Evolutionary conservation across 2,888 invertebrate species (phyloP).

Genomic region (Folsomia manolachei): DNA sequence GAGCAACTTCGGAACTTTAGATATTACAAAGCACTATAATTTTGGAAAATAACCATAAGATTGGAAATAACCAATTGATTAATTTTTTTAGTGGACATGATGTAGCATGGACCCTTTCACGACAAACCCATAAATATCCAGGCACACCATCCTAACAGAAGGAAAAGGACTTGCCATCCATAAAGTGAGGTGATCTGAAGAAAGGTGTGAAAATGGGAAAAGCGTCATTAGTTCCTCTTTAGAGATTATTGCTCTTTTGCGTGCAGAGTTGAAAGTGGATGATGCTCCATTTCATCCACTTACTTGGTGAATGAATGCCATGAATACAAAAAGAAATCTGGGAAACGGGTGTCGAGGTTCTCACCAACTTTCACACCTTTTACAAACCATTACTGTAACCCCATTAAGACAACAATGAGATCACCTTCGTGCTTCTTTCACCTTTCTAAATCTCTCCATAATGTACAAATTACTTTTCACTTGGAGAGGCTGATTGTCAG

Average conservation of each 20-base stretch:
- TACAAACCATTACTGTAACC: conserved; percentile 14
- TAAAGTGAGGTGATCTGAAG: too few relatives aligned
- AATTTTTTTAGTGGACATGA: too few relatives aligned
- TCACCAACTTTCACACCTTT: conserved; percentile 18
- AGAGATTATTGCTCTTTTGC: conserved; percentile 47
- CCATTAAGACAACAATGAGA: conserved; percentile 16
- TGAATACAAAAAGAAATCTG: conserved; percentile 9
- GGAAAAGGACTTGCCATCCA: too few relatives aligned
- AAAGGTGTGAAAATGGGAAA: conserved; percentile 25
- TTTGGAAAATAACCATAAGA: too few relatives aligned
- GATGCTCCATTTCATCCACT: conserved; percentile 20
- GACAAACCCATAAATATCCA: too few relatives aligned
- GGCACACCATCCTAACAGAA: too few relatives aligned
- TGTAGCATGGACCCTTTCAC: too few relatives aligned
- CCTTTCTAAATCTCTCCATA: conserved; percentile 19
- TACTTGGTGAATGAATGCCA: conserved; percentile 4
- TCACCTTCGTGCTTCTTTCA: conserved; percentile 17
- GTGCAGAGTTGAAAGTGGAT: conserved; percentile 30
- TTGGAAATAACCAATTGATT: too few relatives aligned
- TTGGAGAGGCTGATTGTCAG: too few relatives aligned
- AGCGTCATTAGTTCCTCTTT: conserved; percentile 33
- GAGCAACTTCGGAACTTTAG: too few relatives aligned
- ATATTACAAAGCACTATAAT: too few relatives aligned
- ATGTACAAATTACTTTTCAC: conserved; percentile 11
- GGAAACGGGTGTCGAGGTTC: conserved; percentile 26